Conservation (phyloP, 2,888 invertebrate species). For the Hydropsyche betteni region DNA sequence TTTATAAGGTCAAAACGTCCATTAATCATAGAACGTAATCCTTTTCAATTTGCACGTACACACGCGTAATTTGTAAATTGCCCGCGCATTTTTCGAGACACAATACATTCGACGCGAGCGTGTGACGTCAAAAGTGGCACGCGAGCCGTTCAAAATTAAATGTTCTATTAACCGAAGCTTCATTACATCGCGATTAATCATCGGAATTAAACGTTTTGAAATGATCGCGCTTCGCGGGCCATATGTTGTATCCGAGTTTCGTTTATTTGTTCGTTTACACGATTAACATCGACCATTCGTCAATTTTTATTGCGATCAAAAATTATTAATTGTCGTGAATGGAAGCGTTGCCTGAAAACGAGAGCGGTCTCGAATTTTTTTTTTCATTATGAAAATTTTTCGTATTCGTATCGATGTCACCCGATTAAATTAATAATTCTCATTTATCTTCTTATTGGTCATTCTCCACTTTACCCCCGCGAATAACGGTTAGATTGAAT, state of each 20-base stretch:
- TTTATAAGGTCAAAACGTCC: no score
- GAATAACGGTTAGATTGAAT: slow-evolving; percentile 1
- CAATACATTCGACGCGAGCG: not conserved
- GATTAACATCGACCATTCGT: no score
- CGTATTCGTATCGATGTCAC: no score
- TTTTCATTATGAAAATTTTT: no score
- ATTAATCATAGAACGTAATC: no score
- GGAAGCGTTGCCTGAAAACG: no score
- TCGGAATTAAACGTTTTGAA: slow-evolving; percentile 10
- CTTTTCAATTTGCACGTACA: no score
- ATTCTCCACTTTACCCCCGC: slow-evolving; percentile 5
- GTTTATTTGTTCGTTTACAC: not conserved
- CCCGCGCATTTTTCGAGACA: not conserved
- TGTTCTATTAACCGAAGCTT: slow-evolving; percentile 3
- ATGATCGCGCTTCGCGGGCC: slow-evolving; percentile 2
- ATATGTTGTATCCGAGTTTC: not conserved
- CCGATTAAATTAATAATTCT: no score
- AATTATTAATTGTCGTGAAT: no score
- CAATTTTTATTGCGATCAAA: no score
- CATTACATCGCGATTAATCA: slow-evolving; percentile 21
- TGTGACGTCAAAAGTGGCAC: slow-evolving; percentile 19
- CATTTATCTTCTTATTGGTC: not conserved
- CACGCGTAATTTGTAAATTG: no score
- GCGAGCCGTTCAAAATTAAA: slow-evolving; percentile 2
- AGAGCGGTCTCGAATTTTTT: no score